These are phyloP conservation scores for Stenolophus ochropezus DNA, from an alignment of 2,888 invertebrate species.

Conservation along the genomic window DNA sequence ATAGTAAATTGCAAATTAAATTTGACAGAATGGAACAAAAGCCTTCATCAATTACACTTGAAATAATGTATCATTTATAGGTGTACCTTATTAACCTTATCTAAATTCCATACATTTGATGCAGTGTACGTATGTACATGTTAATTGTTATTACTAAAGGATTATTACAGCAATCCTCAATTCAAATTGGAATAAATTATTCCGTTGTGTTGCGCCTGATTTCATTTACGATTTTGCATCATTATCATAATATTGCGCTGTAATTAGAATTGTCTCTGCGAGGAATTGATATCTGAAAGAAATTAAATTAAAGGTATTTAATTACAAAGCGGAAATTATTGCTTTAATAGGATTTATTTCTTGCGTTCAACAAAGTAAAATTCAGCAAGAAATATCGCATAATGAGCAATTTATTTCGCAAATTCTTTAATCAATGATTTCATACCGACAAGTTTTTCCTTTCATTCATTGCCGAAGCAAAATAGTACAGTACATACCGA, in stretches of 20 bases:
- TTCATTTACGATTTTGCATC: not conserved
- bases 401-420: too few relatives aligned
- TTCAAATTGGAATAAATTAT: conserved; percentile 26
- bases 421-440: too few relatives aligned
- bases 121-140: conserved; percentile 10
- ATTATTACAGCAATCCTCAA: conserved; percentile 31
- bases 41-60: not conserved
- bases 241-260: not conserved
- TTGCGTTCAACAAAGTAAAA: not conserved
- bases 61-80: not conserved
- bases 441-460: too few relatives aligned
- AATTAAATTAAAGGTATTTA: not conserved
- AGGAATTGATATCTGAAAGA: not conserved
- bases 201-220: not conserved
- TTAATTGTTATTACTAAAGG: conserved; percentile 23
- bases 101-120: conserved; percentile 17
- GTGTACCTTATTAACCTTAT: conserved; percentile 13
- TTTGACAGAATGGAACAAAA: not conserved
- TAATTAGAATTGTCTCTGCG: not conserved
- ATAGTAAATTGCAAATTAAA: not conserved
- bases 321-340: not conserved
- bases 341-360: not conserved
- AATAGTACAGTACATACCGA: too few relatives aligned
- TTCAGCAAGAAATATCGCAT: too few relatives aligned
- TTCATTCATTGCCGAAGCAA: too few relatives aligned